These are phyloP conservation scores for Sarcophaga carnaria DNA, from an alignment of 2,888 invertebrate species.

Conservation along the genomic window DNA sequence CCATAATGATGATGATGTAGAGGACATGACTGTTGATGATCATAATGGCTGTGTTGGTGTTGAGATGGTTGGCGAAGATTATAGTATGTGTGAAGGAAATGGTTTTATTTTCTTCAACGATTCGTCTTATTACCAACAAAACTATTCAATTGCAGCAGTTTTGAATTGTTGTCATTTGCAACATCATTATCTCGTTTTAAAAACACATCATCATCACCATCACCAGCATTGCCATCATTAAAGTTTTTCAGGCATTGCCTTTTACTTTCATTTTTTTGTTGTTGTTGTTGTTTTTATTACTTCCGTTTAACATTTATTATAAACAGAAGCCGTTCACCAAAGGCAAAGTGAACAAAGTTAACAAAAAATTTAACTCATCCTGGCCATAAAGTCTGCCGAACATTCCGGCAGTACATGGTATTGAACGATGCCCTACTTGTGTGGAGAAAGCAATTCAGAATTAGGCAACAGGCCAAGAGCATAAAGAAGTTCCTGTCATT, in stretches of 20 bases:
- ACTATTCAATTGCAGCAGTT: slow-evolving; percentile 5
- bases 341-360: not conserved
- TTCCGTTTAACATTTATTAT: slow-evolving; percentile 65
- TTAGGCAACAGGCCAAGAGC: too few species aligned
- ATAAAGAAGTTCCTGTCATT: too few species aligned
- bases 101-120: slow-evolving; percentile 15
- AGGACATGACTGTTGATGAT: slow-evolving; percentile 5
- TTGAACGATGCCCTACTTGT: too few species aligned
- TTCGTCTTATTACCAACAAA: slow-evolving; percentile 29
- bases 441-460: too few species aligned
- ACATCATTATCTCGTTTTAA: slow-evolving; percentile 26
- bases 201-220: slow-evolving; percentile 47
- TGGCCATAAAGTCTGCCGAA: not conserved
- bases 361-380: not conserved
- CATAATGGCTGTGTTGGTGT: not conserved
- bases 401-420: not conserved
- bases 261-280: slow-evolving; percentile 4
- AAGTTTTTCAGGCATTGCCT: slow-evolving; percentile 18
- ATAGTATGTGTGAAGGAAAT: not conserved
- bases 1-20: slow-evolving; percentile 23
- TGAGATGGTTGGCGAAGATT: not conserved
- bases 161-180: not conserved
- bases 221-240: slow-evolving; percentile 26
- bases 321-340: not conserved
- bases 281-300: slow-evolving; percentile 51